Evolutionary conservation across 1,140 invertebrate genomes (phyloP).

Genomic region (Trichonephila inaurata): DNA sequence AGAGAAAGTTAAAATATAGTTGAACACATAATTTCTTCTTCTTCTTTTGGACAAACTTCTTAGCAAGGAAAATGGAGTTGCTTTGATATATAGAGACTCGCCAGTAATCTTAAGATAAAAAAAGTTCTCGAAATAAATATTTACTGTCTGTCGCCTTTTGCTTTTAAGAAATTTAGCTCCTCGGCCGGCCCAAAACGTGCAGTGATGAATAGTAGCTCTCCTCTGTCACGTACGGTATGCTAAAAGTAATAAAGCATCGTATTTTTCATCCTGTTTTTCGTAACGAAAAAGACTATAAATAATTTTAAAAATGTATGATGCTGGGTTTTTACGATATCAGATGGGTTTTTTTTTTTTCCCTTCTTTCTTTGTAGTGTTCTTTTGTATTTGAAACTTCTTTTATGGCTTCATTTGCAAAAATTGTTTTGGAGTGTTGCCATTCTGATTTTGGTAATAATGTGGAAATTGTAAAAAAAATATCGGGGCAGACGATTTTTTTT

Average conservation of each 20-base stretch:
- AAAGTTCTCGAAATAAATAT: neutral
- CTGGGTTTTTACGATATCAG: neutral
- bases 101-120: neutral
- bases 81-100: neutral
- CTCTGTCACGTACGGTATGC: neutral
- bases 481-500: neutral
- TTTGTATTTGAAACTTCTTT: neutral
- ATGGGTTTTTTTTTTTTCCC: neutral
- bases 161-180: constrained; percentile 26
- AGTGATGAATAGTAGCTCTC: neutral
- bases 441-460: neutral
- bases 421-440: neutral
- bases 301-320: neutral
- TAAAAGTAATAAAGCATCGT: neutral
- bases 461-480: neutral
- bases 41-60: neutral
- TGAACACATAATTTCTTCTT: too few species aligned
- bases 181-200: neutral
- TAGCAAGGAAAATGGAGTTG: neutral
- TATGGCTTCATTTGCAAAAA: neutral
- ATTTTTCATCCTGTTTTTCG: constrained; percentile 1
- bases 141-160: constrained; percentile 5
- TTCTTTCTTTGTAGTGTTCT: neutral
- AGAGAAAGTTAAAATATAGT: too few species aligned
- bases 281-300: constrained; percentile 15